Evolutionary conservation across 2,888 invertebrate genomes (phyloP), one percentile per base, ranked within the genome.

Genomic region (Sthenelais limicola): DNA sequence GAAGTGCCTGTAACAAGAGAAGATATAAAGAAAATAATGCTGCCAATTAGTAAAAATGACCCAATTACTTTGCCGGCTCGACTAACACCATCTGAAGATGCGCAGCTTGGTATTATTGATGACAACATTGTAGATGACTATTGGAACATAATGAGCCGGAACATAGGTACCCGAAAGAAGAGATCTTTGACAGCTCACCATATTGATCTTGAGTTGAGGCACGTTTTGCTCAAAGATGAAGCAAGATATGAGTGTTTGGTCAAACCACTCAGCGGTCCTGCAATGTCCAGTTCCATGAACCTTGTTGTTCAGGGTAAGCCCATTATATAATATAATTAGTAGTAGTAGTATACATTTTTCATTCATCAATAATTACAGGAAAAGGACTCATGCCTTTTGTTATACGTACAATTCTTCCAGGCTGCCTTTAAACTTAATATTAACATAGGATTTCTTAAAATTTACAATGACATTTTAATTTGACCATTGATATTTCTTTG

Each of bases 171-270:
- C 15, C 30, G 9, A 12, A 52, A n/a, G 68, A 51, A 49, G 68
- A 28, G 33, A 3, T 12, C 68, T 5, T 24, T 68, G 1, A 32
- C 68, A 1, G 48, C 52, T 3, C 48, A 48, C 21, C 68, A 68
- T 24, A 51, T 68, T 4, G 68, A 68, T 28, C 68, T 68, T 7
- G 32, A 68, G 30, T 32, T 68, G 30, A n/a, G 21, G 12, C 32
- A 68, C 24, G 68, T 52, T 4, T 21, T 28, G 2, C 32, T 68
- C 18, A 21, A 26, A 21, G 68, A 68, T 26, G 68, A 68, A 35
- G 68, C 68, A 0, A 32, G 30, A 5, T 68, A 68, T 33, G 68
- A 68, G 52, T 68, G 68, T 35, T n/a, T 48, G 47, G 68, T 68
- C 33, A 68, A 68, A 35, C 68, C 68, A 9, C 32, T 68, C 33